Base-by-base conservation (phyloP, 2,113 vertebrate species). In the Gila orcuttii region DNA sequence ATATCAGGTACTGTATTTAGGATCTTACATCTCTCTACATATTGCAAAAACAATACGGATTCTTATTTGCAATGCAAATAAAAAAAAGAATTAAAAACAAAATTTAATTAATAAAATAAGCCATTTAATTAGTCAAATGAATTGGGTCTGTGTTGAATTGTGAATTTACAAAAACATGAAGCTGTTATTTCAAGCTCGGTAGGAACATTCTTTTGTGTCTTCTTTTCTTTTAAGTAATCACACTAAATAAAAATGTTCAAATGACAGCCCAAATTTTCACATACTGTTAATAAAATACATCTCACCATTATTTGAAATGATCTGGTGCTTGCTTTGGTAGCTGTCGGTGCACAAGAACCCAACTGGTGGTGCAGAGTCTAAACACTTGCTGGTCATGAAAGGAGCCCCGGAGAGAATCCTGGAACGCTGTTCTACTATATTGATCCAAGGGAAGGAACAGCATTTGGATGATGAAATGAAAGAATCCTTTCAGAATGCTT, bases 401-500 rank as follows among this genome's bases (percentile, higher is more conserved):
- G 89, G 89, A 79, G 89, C 89, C 17, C 89, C 89, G 8, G 89
- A 90, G 64, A 62, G 89, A 75, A 90, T 90, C 25, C 85, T 90
- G 74, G 89, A 88, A 45, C 87, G 89, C 36, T 90, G 89, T 75
- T 64, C 75, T 71, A 79, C 73, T n/a, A 90, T 90, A 64, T 50
- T 90, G 74, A 83, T 88, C 31, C 87, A 88, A 50, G 89, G 86
- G 19, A 90, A 88, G 76, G 87, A 79, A 59, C 85, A 85, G 39
- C 79, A 59, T 59, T 80, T 90, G 59, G 89, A 90, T 8, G 89
- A 88, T 31, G 89, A 90, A 68, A 62, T 90, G 82, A 90, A 69
- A 79, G 89, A 90, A 80, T 36, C 89, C 68, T 90, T 90, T 47
- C 89, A 90, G 66, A 89, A 89, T 60, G 89, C 89, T 50, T 89